Percentiles rank a stretch among this genome's conserved stretches.
These are phyloP conservation scores for Bombylius major DNA, from an alignment of 2,888 invertebrate genomes.

Conservation along the genomic window DNA sequence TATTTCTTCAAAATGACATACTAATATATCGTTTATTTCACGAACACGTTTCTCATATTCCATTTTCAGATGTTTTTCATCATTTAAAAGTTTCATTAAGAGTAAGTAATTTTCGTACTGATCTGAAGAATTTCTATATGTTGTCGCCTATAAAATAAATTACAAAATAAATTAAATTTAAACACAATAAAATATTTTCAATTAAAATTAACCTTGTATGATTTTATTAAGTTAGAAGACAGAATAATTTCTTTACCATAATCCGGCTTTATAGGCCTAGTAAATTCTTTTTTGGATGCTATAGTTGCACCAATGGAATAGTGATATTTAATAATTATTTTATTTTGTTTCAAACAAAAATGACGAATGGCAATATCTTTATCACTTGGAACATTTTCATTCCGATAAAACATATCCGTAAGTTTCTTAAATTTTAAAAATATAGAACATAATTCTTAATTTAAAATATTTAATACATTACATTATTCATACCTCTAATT, in stretches of 20 bases:
- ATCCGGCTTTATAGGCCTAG: constrained; percentile 57
- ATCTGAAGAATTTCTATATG: constrained; percentile 44
- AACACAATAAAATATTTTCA: neutral
- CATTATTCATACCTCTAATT: no score
- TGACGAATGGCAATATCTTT: constrained; percentile 52
- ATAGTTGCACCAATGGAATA: constrained; percentile 31
- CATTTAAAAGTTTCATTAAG: constrained; percentile 47
- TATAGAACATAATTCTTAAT: neutral
- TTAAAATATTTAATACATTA: neutral
- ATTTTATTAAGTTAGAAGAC: constrained; percentile 48
- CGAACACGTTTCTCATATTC: constrained; percentile 38
- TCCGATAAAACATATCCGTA: constrained; percentile 49
- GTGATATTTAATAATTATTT: constrained; percentile 34
- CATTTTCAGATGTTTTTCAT: constrained; percentile 46
- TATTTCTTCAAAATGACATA: constrained; percentile 37
- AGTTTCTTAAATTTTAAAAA: constrained; percentile 37
- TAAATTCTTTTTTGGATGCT: constrained; percentile 44
- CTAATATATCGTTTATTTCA: constrained; percentile 37
- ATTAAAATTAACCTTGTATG: constrained; percentile 46
- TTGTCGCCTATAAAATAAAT: constrained; percentile 43
- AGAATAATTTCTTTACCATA: constrained; percentile 54
- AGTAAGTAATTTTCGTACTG: constrained; percentile 51
- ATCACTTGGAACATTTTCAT: constrained; percentile 41
- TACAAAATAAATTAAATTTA: neutral
- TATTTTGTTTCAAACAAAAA: constrained; percentile 47